phyloP scores from a whole-genome alignment of 2,888 invertebrate genomes.

The Acleris laterana region DNA sequence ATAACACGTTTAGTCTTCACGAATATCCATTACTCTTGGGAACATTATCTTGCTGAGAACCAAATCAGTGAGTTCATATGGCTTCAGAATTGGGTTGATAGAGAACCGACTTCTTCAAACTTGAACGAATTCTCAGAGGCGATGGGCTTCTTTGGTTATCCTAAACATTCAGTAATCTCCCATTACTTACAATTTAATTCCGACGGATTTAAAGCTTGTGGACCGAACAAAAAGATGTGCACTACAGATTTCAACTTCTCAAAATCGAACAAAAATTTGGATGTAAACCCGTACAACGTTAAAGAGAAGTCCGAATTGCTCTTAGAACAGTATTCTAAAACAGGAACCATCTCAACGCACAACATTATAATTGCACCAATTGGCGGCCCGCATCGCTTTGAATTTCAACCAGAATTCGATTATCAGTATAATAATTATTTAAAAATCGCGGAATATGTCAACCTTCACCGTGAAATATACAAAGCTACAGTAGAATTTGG shows the following conservation, averaged over 20 bases:
- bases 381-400: constrained; percentile 96
- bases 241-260: constrained; percentile 86
- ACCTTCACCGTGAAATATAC: constrained; percentile 87
- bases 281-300: constrained; percentile 92
- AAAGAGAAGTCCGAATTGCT: constrained; percentile 93
- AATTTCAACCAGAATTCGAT: constrained; percentile 94
- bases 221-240: constrained; percentile 63
- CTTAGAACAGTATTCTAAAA: constrained; percentile 94
- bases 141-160: constrained; percentile 65
- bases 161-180: constrained; percentile 64
- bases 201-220: constrained; percentile 67
- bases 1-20: constrained; percentile 94
- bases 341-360: constrained; percentile 94
- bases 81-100: constrained; percentile 92
- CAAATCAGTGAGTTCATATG: constrained; percentile 95
- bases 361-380: constrained; percentile 96
- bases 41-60: constrained; percentile 94
- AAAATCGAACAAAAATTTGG: constrained; percentile 88
- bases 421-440: constrained; percentile 97
- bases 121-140: constrained; percentile 61
- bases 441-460: constrained; percentile 93
- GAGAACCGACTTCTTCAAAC: constrained; percentile 50
- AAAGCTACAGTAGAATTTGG: constrained; percentile 92
- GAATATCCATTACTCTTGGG: constrained; percentile 96
- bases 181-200: constrained; percentile 73